Conservation (phyloP, 2,797 vertebrate species). For the Cuculus canorus region DNA sequence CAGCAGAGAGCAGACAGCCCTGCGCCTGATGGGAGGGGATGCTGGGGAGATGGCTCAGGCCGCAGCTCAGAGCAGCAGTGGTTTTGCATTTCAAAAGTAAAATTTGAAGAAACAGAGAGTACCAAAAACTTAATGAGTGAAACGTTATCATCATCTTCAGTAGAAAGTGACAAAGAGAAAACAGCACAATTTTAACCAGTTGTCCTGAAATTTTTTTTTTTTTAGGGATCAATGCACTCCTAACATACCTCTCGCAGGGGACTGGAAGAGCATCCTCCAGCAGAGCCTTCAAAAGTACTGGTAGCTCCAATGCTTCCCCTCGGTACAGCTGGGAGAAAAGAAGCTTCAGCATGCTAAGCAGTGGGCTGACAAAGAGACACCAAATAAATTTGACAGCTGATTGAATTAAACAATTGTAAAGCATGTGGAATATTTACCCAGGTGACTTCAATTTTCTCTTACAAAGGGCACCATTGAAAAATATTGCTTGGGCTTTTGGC, state of each 20-base stretch:
- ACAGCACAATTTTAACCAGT: background rate
- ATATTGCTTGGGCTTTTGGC: background rate
- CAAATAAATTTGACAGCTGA: background rate
- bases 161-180: background rate
- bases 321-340: background rate
- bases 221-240: background rate
- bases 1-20: background rate
- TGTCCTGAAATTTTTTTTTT: background rate
- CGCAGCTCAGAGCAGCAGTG: background rate
- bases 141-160: background rate
- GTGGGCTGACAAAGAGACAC: background rate
- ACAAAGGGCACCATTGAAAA: background rate
- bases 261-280: background rate
- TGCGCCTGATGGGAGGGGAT: background rate
- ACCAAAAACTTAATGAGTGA: background rate
- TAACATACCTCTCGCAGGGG: rapidly evolving
- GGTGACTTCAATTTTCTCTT: background rate
- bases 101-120: background rate
- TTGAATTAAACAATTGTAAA: background rate
- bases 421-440: background rate
- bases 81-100: background rate
- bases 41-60: background rate
- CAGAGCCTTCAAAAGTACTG: background rate
- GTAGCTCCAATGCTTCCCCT: background rate
- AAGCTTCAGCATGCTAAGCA: background rate